Base-by-base conservation (phyloP, 2,797 vertebrate species). In the Benthosema pterotum region DNA sequence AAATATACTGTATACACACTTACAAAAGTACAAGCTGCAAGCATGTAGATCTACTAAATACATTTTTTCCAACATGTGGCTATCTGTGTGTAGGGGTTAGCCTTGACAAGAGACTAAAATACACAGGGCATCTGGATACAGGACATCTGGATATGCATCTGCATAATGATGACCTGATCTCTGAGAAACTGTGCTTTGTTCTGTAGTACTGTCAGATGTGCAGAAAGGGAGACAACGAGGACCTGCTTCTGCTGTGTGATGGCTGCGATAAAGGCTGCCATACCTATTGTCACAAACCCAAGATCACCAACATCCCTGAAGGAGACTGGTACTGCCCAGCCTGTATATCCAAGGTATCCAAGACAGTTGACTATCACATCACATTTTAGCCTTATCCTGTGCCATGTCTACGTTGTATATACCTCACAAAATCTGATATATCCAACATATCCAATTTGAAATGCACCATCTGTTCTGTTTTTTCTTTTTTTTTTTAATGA, bases 291-390 rank as follows among this genome's bases (percentile, higher is more conserved):
- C 98, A 99, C 84, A 94, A 96, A 76, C 98, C 98, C 89, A 98
- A 97, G 89, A 98, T 99, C 85, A 96, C 94, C 63, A 91, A 89
- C 66, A 99, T 99, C 78, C 98, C 98, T 0, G 98, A 99, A 62
- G 98, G 98, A 70, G 98, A 99, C 88, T 99, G 98, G 98, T 99
- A 98, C 91, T 99, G 98, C 88, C 98, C 98, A 2, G 93, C 96
- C 77, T 99, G 98, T 92, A 99, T 99, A 83, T 95, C 97, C 67
- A 98, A 98, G 95, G 98, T 99, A 93, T n/a, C 38, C 16, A 53
- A 32, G 51, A 11, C 13, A 11, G 11, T 42, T 69, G 57, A 4
- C 52, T n/a, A 57, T 51, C 2, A 19, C 1, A 3, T 28, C 8
- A 17, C 9, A 28, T 5, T 32, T 32, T 32, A 9, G 32, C 2